Conservation (phyloP, 2,113 vertebrate genomes). For the Arenaria interpres region DNA sequence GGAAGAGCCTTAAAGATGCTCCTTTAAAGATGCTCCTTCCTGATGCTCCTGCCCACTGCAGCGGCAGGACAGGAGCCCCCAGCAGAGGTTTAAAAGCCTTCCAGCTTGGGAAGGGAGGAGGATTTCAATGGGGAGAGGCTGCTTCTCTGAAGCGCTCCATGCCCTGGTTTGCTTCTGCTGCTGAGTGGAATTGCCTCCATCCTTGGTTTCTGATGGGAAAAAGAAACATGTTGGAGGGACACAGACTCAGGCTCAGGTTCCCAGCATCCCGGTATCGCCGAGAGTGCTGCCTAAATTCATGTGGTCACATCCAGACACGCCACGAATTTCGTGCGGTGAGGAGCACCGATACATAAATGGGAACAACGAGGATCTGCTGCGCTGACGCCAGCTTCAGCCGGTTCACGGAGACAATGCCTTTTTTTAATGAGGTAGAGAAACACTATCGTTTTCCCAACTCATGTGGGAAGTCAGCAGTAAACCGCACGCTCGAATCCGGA, state of each 20-base stretch:
- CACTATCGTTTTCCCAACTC: neutral
- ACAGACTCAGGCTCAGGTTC: neutral
- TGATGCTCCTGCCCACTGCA: neutral
- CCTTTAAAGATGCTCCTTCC: neutral
- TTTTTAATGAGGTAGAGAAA: neutral
- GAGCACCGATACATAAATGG: neutral
- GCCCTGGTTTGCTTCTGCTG: neutral
- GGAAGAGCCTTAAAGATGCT: neutral
- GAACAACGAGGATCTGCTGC: neutral
- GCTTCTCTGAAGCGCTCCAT: neutral
- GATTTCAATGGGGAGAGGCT: neutral
- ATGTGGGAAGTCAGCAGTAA: neutral
- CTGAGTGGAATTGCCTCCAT: neutral
- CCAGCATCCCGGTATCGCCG: fast-evolving
- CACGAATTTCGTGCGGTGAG: neutral
- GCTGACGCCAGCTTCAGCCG: neutral
- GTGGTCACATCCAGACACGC: neutral
- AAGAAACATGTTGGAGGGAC: neutral
- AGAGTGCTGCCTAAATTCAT: neutral
- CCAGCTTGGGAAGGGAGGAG: neutral
- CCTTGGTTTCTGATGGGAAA: neutral
- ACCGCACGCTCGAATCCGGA: neutral
- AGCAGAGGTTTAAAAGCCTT: neutral
- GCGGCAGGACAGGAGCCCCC: neutral
- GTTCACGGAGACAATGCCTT: neutral